A percentile compares a stretch with the other conserved stretches of the same genome.
Conservation (phyloP, 2,797 vertebrate genomes). For the Odontamblyopus rebecca region DNA sequence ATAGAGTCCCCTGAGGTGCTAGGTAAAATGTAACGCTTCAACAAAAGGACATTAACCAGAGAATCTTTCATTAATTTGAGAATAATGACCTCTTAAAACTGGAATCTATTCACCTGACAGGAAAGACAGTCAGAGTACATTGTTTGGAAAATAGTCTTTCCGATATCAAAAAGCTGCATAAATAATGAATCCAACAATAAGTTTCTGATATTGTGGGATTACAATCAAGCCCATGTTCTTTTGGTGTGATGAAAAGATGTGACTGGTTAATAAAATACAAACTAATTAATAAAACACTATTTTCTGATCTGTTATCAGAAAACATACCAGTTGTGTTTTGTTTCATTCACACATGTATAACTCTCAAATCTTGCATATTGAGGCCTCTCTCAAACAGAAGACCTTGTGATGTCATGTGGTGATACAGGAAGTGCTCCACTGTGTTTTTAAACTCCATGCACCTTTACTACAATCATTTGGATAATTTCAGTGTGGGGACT, state of each 20-base stretch:
- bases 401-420: too few relatives aligned
- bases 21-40: conserved; percentile 58
- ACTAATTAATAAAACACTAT: too few relatives aligned
- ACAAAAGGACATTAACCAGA: conserved; percentile 60
- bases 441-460: too few relatives aligned
- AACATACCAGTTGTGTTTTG: too few relatives aligned
- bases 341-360: too few relatives aligned
- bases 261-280: too few relatives aligned
- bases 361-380: too few relatives aligned
- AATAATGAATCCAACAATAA: neutral
- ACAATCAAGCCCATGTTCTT: neutral
- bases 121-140: conserved; percentile 24
- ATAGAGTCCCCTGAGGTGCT: conserved; percentile 53
- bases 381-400: too few relatives aligned
- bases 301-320: neutral
- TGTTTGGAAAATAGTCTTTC: conserved; percentile 31
- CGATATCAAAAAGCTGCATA: conserved; percentile 9
- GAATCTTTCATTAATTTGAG: conserved; percentile 60
- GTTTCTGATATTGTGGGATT: neutral
- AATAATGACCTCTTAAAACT: conserved; percentile 38
- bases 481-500: too few relatives aligned
- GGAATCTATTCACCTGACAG: conserved; percentile 26
- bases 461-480: too few relatives aligned
- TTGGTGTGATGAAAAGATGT: neutral
- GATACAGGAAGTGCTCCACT: too few relatives aligned